Conservation (phyloP, 35 echinoderm and acorn worm genomes). For the Patiria miniata region DNA sequence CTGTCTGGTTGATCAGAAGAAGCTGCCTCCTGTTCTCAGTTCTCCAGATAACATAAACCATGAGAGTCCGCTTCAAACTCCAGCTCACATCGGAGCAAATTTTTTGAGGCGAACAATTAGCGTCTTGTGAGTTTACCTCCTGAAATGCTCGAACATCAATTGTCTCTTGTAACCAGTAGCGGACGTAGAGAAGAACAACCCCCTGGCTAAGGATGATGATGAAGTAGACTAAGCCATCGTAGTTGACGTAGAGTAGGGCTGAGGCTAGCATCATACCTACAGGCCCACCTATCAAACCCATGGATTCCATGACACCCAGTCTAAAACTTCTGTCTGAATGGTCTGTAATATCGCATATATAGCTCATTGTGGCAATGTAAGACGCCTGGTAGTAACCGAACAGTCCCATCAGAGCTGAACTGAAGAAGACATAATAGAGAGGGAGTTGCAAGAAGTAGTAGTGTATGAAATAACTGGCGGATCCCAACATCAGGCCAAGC, state of each 20-base stretch:
- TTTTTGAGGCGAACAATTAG: neutral
- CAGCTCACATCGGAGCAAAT: neutral
- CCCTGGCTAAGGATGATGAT: neutral
- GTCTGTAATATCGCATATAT: conserved; percentile 6
- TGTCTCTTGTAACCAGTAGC: neutral
- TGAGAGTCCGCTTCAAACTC: conserved; percentile 5
- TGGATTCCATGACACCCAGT: neutral
- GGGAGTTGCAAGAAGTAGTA: neutral
- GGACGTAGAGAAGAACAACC: neutral
- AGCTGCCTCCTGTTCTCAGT: neutral
- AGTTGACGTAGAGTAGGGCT: neutral
- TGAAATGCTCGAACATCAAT: neutral
- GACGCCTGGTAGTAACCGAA: conserved; percentile 3
- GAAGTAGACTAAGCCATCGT: neutral
- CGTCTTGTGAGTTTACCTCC: too few species aligned
- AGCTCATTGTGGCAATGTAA: conserved; percentile 10
- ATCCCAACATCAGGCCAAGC: neutral
- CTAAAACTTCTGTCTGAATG: conserved; percentile 2
- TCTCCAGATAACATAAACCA: conserved; percentile 5
- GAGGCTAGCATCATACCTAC: neutral
- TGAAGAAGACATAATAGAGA: neutral
- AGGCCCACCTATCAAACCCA: neutral
- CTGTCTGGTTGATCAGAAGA: neutral
- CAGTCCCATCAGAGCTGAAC: neutral
- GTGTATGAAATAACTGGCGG: neutral